A percentile compares a stretch with the other conserved stretches of the same genome.
Conservation (phyloP, 2,797 vertebrate genomes). For the Erpetoichthys calabaricus region DNA sequence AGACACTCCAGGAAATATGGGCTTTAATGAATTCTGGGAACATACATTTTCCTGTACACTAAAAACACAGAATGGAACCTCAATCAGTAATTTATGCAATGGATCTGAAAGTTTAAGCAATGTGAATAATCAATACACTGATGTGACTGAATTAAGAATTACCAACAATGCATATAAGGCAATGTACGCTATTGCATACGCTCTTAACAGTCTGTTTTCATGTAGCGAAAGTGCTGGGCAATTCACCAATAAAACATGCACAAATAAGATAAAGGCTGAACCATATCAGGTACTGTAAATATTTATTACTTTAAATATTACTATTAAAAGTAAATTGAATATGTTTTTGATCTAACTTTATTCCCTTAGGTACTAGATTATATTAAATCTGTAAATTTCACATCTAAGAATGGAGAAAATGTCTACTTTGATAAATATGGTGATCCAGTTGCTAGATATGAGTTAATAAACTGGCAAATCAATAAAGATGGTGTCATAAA, state of each 20-base stretch:
- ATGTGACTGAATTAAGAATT: slow-evolving; percentile 37
- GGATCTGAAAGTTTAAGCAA: slow-evolving; percentile 29
- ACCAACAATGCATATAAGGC: slow-evolving; percentile 50
- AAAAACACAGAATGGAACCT: slow-evolving; percentile 11
- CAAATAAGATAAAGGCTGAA: slow-evolving; percentile 20
- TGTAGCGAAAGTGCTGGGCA: slow-evolving; percentile 22
- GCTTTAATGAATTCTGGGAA: slow-evolving; percentile 39
- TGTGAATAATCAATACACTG: slow-evolving; percentile 31
- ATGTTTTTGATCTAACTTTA: neutral
- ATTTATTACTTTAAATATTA: neutral
- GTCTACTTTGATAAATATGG: slow-evolving; percentile 50
- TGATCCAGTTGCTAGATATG: slow-evolving; percentile 43
- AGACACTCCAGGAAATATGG: slow-evolving; percentile 18
- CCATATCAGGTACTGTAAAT: slow-evolving; percentile 29
- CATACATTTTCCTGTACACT: slow-evolving; percentile 31
- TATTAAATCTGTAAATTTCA: slow-evolving; percentile 35
- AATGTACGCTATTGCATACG: slow-evolving; percentile 41
- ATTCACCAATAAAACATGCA: slow-evolving; percentile 20
- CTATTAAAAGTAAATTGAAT: neutral
- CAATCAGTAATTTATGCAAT: slow-evolving; percentile 20
- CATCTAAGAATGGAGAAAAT: slow-evolving; percentile 30
- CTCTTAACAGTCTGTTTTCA: slow-evolving; percentile 28
- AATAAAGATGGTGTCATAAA: slow-evolving; percentile 19
- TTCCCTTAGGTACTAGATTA: slow-evolving; percentile 29
- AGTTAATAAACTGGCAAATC: slow-evolving; percentile 49